Evolutionary conservation across 2,797 vertebrate genomes (phyloP), one percentile per base, ranked within the genome.

Genomic region (Gallirallus australis): DNA sequence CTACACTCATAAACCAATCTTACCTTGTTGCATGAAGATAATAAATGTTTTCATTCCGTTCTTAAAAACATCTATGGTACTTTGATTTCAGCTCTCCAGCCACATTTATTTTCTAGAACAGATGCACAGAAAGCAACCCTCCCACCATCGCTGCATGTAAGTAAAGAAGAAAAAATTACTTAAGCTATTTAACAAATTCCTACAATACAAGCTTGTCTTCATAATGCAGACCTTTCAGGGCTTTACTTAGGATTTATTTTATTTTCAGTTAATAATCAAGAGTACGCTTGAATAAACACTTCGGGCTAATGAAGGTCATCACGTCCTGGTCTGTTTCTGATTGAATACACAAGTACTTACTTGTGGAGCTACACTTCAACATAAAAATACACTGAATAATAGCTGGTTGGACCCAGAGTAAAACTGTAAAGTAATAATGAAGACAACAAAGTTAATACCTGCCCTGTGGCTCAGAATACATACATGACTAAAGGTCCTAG

Each of bases 41-140:
- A 83, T 3, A 80, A 84, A 59, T 33, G 24, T 6, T 85, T 91
- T 64, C 15, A 47, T 52, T 89, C n/a, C 73, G 24, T 81, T 82
- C 27, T 63, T 77, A 31, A 73, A 89, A 92, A 21, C 27, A 69
- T 56, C 73, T 25, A 42, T 54, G 60, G 16, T 50, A 54, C 8
- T 68, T 57, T 9, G 6, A 54, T 94, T 83, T 89, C 45, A 94
- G 57, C 24, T 95, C 53, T 87, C 21, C 42, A 88, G 69, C 18
- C 50, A 59, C 61, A 47, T 68, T 69, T 57, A 71, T 70, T 80
- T 83, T 80, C 65, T 52, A 61, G 72, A 96, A 93, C 87, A 95
- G 91, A 93, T 88, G 86, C 54, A 81, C 63, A 48, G 57, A 95
- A 91, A 81, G 39, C 69, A 88, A 76, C 12, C 63, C 85, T 95